phyloP scores from a whole-genome alignment of 2,113 vertebrate genomes.

The Proterorhinus semilunaris region DNA sequence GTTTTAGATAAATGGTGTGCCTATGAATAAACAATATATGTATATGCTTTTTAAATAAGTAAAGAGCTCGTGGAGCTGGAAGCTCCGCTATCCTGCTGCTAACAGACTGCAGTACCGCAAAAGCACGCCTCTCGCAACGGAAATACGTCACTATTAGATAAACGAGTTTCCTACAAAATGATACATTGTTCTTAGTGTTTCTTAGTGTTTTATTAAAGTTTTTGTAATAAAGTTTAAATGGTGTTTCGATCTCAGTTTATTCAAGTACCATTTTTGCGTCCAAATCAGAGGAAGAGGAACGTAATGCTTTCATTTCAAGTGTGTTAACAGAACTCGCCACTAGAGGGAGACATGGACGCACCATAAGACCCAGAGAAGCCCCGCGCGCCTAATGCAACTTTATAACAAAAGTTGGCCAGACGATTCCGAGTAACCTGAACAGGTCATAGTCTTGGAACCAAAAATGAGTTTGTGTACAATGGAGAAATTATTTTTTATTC shows the following conservation, averaged over 20 bases:
- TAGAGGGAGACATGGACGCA: constrained; percentile 55
- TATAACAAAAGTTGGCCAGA: too few relatives aligned
- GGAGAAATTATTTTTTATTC: too few relatives aligned
- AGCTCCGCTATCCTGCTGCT: not conserved
- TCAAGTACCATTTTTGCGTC: too few relatives aligned
- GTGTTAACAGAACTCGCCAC: constrained; percentile 28
- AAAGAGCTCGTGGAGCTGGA: not conserved
- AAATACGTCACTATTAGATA: constrained; percentile 8
- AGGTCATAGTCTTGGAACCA: too few relatives aligned
- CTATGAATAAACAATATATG: rapidly evolving
- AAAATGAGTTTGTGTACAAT: too few relatives aligned
- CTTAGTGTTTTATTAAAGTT: too few relatives aligned
- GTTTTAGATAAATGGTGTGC: not conserved
- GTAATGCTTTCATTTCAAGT: not conserved
- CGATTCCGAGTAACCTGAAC: too few relatives aligned
- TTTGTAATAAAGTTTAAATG: too few relatives aligned
- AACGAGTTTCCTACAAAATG: constrained; percentile 22
- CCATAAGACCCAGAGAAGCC: too few relatives aligned
- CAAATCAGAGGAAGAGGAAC: not conserved
- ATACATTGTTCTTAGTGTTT: not conserved
- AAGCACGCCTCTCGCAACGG: constrained; percentile 11
- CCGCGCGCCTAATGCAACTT: too few relatives aligned
- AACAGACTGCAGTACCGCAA: not conserved
- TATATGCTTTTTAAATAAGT: not conserved
- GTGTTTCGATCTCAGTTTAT: too few relatives aligned